Evolutionary conservation across 2,113 vertebrate species (phyloP).

Genomic region (Morone saxatilis): DNA sequence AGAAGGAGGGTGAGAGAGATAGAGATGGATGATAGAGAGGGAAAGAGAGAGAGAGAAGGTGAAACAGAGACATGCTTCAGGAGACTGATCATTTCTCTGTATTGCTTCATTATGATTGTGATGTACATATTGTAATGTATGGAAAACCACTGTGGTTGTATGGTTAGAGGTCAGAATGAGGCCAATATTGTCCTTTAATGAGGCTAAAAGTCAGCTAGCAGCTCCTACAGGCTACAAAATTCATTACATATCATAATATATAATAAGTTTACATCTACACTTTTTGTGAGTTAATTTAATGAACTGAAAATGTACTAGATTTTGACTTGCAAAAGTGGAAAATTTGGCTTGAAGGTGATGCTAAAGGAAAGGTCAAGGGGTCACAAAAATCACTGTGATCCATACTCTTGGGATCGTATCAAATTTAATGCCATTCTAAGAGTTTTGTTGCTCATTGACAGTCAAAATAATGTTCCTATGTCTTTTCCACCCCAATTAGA

Average conservation of each 20-base stretch:
- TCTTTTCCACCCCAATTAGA: neutral
- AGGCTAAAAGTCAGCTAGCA: neutral
- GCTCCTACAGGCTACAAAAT: neutral
- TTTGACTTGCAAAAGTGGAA: neutral
- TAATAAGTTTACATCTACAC: neutral
- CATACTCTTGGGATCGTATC: neutral
- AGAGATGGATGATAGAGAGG: conserved; percentile 57
- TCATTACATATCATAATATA: neutral
- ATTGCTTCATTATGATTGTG: conserved; percentile 15
- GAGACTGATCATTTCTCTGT: conserved; percentile 7
- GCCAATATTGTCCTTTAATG: neutral
- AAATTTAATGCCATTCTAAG: neutral
- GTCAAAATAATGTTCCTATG: neutral
- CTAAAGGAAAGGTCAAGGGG: neutral
- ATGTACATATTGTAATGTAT: conserved; percentile 17
- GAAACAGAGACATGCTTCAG: conserved; percentile 6
- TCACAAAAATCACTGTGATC: neutral
- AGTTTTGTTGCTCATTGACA: neutral
- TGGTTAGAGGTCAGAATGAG: neutral
- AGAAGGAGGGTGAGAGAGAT: conserved; percentile 64
- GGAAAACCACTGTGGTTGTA: neutral
- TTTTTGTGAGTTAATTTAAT: neutral
- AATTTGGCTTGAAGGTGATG: neutral
- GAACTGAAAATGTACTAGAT: neutral
- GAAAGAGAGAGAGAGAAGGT: conserved; percentile 28